Base-by-base conservation (phyloP, 2,888 invertebrate genomes). In the Prosapia bicincta region DNA sequence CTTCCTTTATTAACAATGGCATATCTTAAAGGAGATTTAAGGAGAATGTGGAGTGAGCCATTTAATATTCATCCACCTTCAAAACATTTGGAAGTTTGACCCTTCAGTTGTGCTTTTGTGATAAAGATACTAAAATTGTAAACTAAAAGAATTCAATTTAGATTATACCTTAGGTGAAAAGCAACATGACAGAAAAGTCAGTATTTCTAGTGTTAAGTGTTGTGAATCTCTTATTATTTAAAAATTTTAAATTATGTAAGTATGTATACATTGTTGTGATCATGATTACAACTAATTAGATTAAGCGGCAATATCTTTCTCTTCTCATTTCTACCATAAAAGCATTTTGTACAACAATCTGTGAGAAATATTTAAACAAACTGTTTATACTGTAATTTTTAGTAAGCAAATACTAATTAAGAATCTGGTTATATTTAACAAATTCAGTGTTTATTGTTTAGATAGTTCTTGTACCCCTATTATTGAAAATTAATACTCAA, bases 21-120 rank as follows among this genome's bases (percentile, higher is more conserved):
- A 80, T 98, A 98, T 86, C 90, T 98, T 81, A 98, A 97, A 92
- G 98, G 98, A 80, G 98, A 98, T 88, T 88, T 98, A 82, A 89
- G 97, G 84, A 90, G 97, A 83, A 98, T 98, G 98, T 98, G 98
- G 98, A 96, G 95, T 83, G 98, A 97, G 86, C 96, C 96, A 80
- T 97, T 97, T 87, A 95, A 94, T 86, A 89, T 92, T 81, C 92
- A 94, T 82, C 90, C 90, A 83, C 89, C 91, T 83, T 90, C 94
- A 81, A 96, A 95, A 86, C 92, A 93, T 86, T 88, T 92, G 87
- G 92, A 93, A 86, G 93, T 93, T 89, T 93, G 91, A 91, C 85
- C 38, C 38, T 38, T 38, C 38, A 13, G 13, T 13, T 38, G 38
- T 38, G 38, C 5, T 13, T 38, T 38, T 38, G 38, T 38, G 38